These are phyloP conservation scores for Ctenosaura bakeri DNA, from an alignment of 2,797 vertebrate genomes.

Conservation along the genomic window DNA sequence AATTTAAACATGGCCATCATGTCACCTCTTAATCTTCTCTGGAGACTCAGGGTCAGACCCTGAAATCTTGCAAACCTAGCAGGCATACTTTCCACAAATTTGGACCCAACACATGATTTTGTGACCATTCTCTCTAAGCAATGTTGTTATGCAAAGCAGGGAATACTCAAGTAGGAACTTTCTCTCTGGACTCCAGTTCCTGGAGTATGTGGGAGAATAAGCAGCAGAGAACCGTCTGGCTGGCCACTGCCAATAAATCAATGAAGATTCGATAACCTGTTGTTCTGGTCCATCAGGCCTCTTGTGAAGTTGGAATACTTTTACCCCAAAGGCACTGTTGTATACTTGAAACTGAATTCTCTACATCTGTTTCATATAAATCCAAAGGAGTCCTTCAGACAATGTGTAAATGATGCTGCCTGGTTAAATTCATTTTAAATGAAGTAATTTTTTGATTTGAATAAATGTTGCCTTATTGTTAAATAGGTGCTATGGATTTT, in stretches of 20 bases:
- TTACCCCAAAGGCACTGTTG: constrained; percentile 11
- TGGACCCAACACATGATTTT: too few species aligned
- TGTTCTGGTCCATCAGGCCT: neutral
- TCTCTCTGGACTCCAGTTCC: neutral
- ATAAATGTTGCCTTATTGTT: constrained; percentile 49
- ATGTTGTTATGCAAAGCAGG: neutral
- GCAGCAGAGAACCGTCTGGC: neutral
- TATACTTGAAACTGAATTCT: constrained; percentile 19
- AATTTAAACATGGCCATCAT: too few species aligned
- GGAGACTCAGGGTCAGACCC: neutral
- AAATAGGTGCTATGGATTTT: constrained; percentile 51
- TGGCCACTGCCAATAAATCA: neutral
- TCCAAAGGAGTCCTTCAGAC: neutral
- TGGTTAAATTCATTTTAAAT: constrained; percentile 50
- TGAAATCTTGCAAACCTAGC: too few species aligned
- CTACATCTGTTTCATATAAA: constrained; percentile 45
- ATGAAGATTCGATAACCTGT: neutral
- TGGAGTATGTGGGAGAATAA: neutral
- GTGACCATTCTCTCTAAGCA: neutral
- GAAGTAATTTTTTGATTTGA: constrained; percentile 59
- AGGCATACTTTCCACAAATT: too few species aligned
- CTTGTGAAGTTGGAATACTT: neutral
- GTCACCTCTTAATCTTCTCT: too few species aligned
- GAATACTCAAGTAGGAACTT: neutral
- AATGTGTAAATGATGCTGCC: constrained; percentile 52